Conservation (phyloP, 2,113 vertebrate genomes). For the Sinocyclocheilus anshuiensis region DNA sequence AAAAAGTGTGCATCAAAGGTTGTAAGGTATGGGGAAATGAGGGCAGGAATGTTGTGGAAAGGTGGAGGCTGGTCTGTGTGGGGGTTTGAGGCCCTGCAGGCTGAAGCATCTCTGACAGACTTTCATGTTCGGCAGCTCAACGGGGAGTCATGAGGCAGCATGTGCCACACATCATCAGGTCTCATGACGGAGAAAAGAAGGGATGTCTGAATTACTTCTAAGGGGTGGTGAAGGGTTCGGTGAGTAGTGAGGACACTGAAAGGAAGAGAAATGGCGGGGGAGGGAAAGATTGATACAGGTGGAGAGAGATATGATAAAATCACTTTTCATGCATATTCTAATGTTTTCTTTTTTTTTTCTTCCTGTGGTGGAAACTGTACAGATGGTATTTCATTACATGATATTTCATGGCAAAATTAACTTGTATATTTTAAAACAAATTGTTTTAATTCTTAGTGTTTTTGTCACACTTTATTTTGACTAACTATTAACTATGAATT, state of each 20-base stretch:
- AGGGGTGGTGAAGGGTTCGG: not conserved
- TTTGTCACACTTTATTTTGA: too few relatives aligned
- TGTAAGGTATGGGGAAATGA: not conserved
- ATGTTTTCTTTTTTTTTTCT: not conserved
- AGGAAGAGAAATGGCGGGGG: not conserved
- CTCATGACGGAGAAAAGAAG: constrained; percentile 32
- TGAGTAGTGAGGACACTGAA: not conserved
- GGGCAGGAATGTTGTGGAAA: not conserved
- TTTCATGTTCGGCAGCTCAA: constrained; percentile 11
- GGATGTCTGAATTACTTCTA: not conserved
- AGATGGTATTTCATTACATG: not conserved
- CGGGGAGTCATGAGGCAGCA: constrained; percentile 38
- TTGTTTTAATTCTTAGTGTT: not conserved
- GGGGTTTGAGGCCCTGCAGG: constrained; percentile 2
- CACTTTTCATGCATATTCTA: not conserved
- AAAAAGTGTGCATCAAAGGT: not conserved
- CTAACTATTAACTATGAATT: too few relatives aligned
- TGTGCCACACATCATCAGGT: constrained; percentile 19
- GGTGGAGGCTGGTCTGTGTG: not conserved
- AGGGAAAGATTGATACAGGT: not conserved
- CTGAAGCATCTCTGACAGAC: constrained; percentile 24
- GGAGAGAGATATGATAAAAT: not conserved
- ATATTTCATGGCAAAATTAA: too few relatives aligned
- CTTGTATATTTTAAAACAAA: too few relatives aligned
- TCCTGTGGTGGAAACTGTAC: not conserved